phyloP scores from a whole-genome alignment of 2,113 vertebrate species.

The Poecile atricapillus region DNA sequence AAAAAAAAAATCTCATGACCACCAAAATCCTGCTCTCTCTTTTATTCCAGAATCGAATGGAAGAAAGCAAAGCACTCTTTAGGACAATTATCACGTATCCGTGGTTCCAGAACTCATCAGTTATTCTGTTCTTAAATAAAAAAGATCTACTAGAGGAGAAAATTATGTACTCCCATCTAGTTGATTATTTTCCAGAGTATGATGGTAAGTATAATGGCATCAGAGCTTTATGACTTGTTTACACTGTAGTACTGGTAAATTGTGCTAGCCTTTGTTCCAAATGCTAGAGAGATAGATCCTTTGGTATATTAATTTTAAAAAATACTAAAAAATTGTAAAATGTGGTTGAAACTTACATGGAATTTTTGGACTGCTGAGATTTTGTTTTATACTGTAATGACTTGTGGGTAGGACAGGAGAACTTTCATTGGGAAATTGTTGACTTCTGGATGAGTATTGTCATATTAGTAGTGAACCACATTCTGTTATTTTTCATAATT shows the following conservation, averaged over 20 bases:
- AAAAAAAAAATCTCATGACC: not conserved
- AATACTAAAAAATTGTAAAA: not conserved
- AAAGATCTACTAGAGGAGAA: constrained; percentile 96
- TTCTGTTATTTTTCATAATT: not conserved
- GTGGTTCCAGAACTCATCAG: constrained; percentile 93
- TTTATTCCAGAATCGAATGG: constrained; percentile 87
- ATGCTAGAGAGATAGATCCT: not conserved
- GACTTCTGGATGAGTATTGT: not conserved
- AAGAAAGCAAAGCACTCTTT: constrained; percentile 94
- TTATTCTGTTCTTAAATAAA: constrained; percentile 97
- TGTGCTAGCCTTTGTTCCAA: not conserved
- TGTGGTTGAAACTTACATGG: not conserved
- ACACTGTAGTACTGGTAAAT: not conserved
- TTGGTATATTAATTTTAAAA: not conserved
- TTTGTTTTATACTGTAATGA: not conserved
- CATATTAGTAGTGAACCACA: not conserved
- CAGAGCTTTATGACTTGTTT: not conserved
- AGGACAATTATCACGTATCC: constrained; percentile 93
- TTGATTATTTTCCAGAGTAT: constrained; percentile 95
- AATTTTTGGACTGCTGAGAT: not conserved
- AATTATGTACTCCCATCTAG: constrained; percentile 94
- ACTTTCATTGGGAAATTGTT: not conserved
- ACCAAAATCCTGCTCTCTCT: not conserved
- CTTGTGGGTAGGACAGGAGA: not conserved
- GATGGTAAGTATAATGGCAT: constrained; percentile 79